phyloP scores from a whole-genome alignment of 1,140 invertebrate genomes.

The Papilio machaon region DNA sequence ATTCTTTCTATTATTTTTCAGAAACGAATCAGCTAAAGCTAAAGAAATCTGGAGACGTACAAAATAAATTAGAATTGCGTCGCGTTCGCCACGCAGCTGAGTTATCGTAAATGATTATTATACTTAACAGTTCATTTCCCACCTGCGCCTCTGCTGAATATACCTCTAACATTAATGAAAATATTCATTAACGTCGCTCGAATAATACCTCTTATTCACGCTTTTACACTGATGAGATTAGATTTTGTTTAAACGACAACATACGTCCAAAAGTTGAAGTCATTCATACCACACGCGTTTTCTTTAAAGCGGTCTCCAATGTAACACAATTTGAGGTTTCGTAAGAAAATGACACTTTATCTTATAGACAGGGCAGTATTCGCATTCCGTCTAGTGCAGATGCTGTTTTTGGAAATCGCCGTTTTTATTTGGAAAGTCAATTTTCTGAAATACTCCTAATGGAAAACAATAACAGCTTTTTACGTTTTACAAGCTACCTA shows the following conservation, averaged over 20 bases:
- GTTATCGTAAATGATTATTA: constrained; percentile 21
- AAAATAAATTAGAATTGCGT: constrained; percentile 6
- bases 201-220: constrained; percentile 14
- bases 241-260: background rate
- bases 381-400: too few species aligned
- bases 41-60: background rate
- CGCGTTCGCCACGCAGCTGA: background rate
- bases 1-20: background rate
- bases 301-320: background rate
- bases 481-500: too few species aligned
- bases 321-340: background rate
- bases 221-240: constrained; percentile 2
- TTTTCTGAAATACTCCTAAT: too few species aligned
- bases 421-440: too few species aligned
- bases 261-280: background rate
- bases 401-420: too few species aligned
- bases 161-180: constrained; percentile 18
- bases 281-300: background rate
- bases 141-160: constrained; percentile 14
- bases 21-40: background rate
- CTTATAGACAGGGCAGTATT: too few species aligned
- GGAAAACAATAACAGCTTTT: too few species aligned
- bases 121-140: constrained; percentile 10
- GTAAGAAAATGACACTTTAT: background rate
- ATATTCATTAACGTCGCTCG: constrained; percentile 7